phyloP scores from a whole-genome alignment of 2,888 invertebrate species.

The Eudemis profundana region DNA sequence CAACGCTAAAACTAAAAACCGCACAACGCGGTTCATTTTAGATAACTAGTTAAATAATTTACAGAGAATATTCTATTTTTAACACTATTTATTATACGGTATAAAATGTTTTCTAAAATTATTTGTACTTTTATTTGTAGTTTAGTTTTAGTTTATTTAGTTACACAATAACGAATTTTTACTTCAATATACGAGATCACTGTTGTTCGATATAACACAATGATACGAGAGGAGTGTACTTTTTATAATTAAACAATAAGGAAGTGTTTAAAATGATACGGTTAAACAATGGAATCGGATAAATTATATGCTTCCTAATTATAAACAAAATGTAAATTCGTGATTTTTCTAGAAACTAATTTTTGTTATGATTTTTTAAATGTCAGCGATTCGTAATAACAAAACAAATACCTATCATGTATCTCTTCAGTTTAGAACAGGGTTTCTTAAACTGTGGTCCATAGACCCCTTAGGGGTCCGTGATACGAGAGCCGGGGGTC shows the following conservation, averaged over 20 bases:
- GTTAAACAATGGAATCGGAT: constrained; percentile 44
- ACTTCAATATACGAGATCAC: not conserved
- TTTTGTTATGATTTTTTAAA: not conserved
- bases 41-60: constrained; percentile 20
- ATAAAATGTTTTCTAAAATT: no score
- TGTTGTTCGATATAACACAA: not conserved
- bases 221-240: not conserved
- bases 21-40: constrained; percentile 28
- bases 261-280: constrained; percentile 52
- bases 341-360: not conserved
- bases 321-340: not conserved
- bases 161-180: not conserved
- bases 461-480: no score
- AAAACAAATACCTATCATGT: not conserved
- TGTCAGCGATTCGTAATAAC: not conserved
- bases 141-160: not conserved
- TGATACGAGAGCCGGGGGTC: no score
- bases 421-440: no score
- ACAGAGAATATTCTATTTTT: not conserved
- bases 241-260: constrained; percentile 54
- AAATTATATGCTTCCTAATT: constrained; percentile 12
- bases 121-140: not conserved
- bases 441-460: no score
- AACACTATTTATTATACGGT: no score
- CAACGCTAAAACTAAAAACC: constrained; percentile 26